A percentile compares a stretch with the other conserved stretches of the same genome.
Evolutionary conservation across 2,797 vertebrate species (phyloP).

Genomic region (Octomys mimax): DNA sequence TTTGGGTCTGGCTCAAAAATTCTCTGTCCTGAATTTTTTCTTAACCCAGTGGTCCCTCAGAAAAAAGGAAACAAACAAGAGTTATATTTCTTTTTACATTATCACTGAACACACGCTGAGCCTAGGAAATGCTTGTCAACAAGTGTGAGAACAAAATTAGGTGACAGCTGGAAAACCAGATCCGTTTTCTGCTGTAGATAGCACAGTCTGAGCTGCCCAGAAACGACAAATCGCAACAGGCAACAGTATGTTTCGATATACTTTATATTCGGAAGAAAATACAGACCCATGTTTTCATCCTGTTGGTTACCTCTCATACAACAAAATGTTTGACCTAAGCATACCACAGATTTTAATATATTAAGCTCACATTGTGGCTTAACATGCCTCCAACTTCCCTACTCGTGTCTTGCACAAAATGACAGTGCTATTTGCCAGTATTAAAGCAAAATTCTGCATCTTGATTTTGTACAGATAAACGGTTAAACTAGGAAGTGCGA

Average conservation of each 20-base stretch:
- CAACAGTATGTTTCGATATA: background rate
- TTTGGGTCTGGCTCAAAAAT: constrained; percentile 27
- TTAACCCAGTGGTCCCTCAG: background rate
- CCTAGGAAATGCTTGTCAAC: constrained; percentile 63
- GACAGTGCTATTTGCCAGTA: background rate
- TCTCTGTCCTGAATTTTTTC: constrained; percentile 25
- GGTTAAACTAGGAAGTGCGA: background rate
- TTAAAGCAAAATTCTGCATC: background rate
- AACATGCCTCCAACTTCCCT: background rate
- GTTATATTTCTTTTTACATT: constrained; percentile 28
- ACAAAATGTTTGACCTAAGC: background rate
- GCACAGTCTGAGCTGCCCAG: background rate
- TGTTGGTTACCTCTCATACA: background rate
- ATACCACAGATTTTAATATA: background rate
- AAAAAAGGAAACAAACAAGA: background rate
- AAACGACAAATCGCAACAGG: background rate
- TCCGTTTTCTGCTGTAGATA: constrained; percentile 1
- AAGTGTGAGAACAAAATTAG: constrained; percentile 61
- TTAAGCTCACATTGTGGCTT: background rate
- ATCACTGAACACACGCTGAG: constrained; percentile 17
- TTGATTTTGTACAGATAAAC: background rate
- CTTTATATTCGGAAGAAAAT: background rate
- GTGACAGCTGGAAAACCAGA: constrained; percentile 11
- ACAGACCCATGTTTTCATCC: background rate
- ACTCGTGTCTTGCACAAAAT: background rate